Percentiles rank a stretch among this genome's conserved stretches.
Conservation (phyloP, 2,797 vertebrate genomes). For the Botia kubotai region DNA sequence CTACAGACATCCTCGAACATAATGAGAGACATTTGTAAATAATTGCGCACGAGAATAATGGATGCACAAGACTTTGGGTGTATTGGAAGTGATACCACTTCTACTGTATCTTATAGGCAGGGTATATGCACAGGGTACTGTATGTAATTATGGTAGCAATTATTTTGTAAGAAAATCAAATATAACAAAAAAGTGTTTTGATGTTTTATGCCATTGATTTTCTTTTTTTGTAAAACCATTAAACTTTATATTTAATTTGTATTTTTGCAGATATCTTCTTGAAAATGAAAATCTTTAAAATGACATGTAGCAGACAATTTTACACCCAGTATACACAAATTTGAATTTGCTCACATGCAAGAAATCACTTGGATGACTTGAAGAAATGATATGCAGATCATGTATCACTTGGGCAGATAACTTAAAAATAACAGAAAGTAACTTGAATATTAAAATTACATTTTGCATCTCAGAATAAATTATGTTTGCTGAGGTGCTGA, state of each 20-base stretch:
- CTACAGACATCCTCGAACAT: constrained; percentile 27
- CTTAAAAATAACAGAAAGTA: too few species aligned
- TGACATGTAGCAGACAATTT: too few species aligned
- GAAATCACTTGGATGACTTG: too few species aligned
- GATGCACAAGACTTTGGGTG: constrained; percentile 78
- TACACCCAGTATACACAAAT: too few species aligned
- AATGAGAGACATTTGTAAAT: constrained; percentile 75
- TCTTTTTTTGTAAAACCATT: constrained; percentile 84
- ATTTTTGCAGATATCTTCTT: constrained; percentile 56
- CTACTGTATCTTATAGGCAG: constrained; percentile 71
- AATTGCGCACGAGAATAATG: constrained; percentile 72
- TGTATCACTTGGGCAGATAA: too few species aligned
- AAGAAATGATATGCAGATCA: too few species aligned
- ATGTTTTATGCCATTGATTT: constrained; percentile 92
- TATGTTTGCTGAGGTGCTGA: background rate
- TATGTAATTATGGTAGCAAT: constrained; percentile 75
- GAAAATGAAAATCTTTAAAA: too few species aligned
- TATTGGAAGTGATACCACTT: constrained; percentile 68
- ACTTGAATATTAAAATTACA: too few species aligned
- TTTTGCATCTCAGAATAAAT: background rate
- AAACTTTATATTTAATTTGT: constrained; percentile 96
- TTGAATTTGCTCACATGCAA: too few species aligned
- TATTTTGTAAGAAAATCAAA: constrained; percentile 86
- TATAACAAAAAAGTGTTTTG: constrained; percentile 82
- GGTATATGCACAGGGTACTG: constrained; percentile 77